Base-by-base conservation (phyloP, 2,888 invertebrate genomes). In the Galerucella nymphaeae region DNA sequence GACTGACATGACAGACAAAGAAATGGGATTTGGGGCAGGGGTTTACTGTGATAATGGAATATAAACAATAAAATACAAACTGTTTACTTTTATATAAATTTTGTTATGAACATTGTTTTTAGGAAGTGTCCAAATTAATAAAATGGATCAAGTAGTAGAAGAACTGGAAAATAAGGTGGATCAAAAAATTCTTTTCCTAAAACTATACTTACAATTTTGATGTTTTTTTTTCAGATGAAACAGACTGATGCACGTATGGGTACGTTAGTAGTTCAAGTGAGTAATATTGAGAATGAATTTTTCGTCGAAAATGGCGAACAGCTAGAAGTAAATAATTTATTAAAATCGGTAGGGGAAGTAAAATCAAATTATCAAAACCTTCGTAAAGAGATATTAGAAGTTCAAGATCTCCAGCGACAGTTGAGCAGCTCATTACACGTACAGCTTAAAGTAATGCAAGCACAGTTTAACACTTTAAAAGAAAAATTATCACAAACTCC, bases 311-410 rank as follows among this genome's bases (percentile, higher is more conserved):
- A 83, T 71, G 82, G 82, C 18, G 83, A 83, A 58, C 90, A 93
- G 83, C 88, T 92, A 75, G 93, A 93, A 81, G 92, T 94, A 64
- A 89, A 93, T 85, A 91, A 91, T 83, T 87, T 95, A 72, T 89
- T 95, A 73, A 91, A 92, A 83, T 93, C 94, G 23, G 94, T 95
- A 75, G 92, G 93, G 14, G 92, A 93, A 88, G 93, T 93, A 76
- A 93, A 92, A 80, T 92, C 92, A 76, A 94, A 94, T 85, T 95
- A 94, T 86, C 92, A 93, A 85, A 92, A 93, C 82, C 88, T 95
- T 69, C 90, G 93, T 48, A 92, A 92, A 83, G 94, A 95, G 86
- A 90, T 95, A 81, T 89, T 91, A 80, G 94, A 94, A 82, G 93
- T 94, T 77, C 94, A 94, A 84, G 93, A 93, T 76, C 86, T 94